Conservation (phyloP, 2,797 vertebrate genomes). For the Peromyscus eremicus region DNA sequence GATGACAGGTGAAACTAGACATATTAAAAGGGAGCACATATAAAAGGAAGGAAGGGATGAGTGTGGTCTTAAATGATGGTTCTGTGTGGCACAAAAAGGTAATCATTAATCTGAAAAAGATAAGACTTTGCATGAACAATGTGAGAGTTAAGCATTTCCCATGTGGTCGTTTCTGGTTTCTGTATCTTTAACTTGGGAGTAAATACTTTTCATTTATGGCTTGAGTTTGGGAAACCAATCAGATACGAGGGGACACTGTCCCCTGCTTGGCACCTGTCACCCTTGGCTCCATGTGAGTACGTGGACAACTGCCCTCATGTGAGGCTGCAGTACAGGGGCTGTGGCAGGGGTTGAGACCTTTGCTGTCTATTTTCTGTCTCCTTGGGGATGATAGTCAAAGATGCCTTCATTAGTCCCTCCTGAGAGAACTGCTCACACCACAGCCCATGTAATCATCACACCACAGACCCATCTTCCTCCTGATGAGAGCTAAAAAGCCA, state of each 20-base stretch:
- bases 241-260: background rate
- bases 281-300: background rate
- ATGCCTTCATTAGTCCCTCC: background rate
- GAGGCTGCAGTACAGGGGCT: background rate
- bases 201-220: background rate
- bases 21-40: accelerated
- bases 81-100: background rate
- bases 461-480: background rate
- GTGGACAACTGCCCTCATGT: background rate
- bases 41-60: background rate
- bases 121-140: background rate
- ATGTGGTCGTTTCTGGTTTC: background rate
- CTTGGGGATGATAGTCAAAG: background rate
- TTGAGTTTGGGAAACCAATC: background rate
- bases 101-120: background rate
- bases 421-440: background rate
- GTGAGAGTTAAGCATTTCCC: background rate
- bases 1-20: background rate
- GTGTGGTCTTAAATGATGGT: background rate
- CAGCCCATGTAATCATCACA: background rate
- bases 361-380: background rate
- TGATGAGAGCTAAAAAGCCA: background rate
- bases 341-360: background rate
- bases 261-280: background rate
- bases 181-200: background rate